These are phyloP conservation scores for Lochmaea crataegi DNA, from an alignment of 2,888 invertebrate species.

Conservation along the genomic window DNA sequence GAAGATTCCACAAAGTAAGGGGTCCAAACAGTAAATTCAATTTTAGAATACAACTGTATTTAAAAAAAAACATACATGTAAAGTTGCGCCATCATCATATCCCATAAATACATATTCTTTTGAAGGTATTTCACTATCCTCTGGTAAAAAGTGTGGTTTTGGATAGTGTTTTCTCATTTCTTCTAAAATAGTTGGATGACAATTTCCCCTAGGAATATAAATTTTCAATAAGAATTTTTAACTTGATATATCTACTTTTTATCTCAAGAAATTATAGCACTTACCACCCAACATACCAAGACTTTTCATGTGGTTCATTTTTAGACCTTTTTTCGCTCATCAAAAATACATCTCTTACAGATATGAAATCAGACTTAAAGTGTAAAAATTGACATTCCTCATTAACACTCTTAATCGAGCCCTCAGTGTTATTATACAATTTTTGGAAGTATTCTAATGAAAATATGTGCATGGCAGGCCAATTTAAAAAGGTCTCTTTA, in stretches of 20 bases:
- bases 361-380: constrained; percentile 84
- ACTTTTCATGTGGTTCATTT: constrained; percentile 72
- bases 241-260: neutral
- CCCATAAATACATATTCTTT: constrained; percentile 94
- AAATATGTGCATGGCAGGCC: constrained; percentile 79
- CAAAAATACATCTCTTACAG: constrained; percentile 80
- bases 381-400: constrained; percentile 89
- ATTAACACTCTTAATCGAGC: constrained; percentile 79
- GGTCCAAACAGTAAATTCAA: too few species aligned
- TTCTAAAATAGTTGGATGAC: constrained; percentile 82
- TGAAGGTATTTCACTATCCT: constrained; percentile 88
- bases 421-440: constrained; percentile 75
- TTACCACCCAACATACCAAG: constrained; percentile 94
- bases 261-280: constrained; percentile 53
- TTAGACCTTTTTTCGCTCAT: constrained; percentile 76
- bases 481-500: constrained; percentile 78
- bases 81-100: constrained; percentile 88
- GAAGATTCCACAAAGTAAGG: too few species aligned
- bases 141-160: constrained; percentile 86
- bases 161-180: constrained; percentile 82
- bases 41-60: neutral
- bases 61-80: constrained; percentile 79
- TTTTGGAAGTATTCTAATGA: constrained; percentile 76
- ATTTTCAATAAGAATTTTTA: too few species aligned
- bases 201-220: constrained; percentile 76